These are phyloP conservation scores for Axea sp. DNA, from an alignment of 2,888 invertebrate species.

Conservation along the genomic window DNA sequence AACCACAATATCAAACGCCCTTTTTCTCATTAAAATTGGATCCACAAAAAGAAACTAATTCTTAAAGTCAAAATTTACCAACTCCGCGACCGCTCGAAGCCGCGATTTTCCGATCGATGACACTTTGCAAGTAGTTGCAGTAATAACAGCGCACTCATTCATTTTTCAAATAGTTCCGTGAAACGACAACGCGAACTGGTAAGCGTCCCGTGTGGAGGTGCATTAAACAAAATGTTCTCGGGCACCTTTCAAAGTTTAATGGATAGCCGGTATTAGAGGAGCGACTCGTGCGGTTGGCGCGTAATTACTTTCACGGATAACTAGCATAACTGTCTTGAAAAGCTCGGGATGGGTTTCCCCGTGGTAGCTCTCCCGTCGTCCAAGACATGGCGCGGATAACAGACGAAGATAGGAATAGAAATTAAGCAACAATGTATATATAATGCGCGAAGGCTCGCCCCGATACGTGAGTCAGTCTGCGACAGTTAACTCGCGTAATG, in stretches of 20 bases:
- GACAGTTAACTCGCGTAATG: conserved; percentile 28
- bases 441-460: conserved; percentile 9
- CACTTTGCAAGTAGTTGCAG: neutral
- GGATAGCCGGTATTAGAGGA: conserved; percentile 36
- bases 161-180: conserved; percentile 33
- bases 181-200: neutral
- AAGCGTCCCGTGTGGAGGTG: conserved; percentile 8
- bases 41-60: too few species aligned
- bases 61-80: too few species aligned
- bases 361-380: conserved; percentile 10
- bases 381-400: conserved; percentile 7
- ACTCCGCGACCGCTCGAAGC: neutral
- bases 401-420: conserved; percentile 8
- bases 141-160: neutral
- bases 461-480: conserved; percentile 29
- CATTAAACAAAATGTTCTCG: conserved; percentile 44
- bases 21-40: too few species aligned
- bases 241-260: conserved; percentile 53
- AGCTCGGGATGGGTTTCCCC: conserved; percentile 23
- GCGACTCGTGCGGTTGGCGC: conserved; percentile 45
- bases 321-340: conserved; percentile 55
- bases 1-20: too few species aligned
- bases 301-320: conserved; percentile 54
- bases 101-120: conserved; percentile 5
- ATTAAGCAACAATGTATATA: conserved; percentile 35